Base-by-base conservation (phyloP, 2,888 invertebrate species). In the Patella caerulea region DNA sequence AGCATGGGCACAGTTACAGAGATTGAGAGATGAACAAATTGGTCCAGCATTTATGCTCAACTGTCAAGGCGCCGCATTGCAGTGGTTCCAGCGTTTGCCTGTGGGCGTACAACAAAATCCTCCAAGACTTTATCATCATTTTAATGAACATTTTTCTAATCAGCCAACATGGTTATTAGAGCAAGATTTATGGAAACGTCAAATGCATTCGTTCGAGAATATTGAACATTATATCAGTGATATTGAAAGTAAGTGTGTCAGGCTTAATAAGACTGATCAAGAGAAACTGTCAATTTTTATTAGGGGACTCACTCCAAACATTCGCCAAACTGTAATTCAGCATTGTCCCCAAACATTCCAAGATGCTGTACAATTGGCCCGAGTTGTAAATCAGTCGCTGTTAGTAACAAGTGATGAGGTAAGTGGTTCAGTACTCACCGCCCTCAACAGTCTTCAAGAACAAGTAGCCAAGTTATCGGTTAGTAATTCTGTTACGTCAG, bases 1-100 rank as follows among this genome's bases (percentile, higher is more conserved):
- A 72, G 72, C 72, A 72, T 72, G 72, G 72, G 34, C 72, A 15
- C 14, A 72, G n/a, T n/a, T 72, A 14, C 53, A 53, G n/a, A 19
- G 53, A 72, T 29, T 72, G 11, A 24, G 29, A n/a, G 72, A 72
- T 29, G 45, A 53, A 52, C n/a, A 29, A n/a, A 29, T 53, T 45
- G 45, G 53, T 11, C n/a, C 45, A 14, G 72, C 72, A 52, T 29
- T 72, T 24, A 24, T 45, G 11, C 53, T 72, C n/a, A 19, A 52
- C 11, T 29, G 19, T 9, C 45, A 72, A 72, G 72, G 72, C 11
- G n/a, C 72, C 5, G 72, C 72, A 14, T n/a, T 72, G 11, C n/a
- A 29, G 34, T 72, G 72, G 72, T 45, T 72, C 3, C 29, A 72
- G 19, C n/a, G n/a, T 52, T 53, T 72, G 45, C 53, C 72, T 53